A percentile compares a stretch with the other conserved stretches of the same genome.
These are phyloP conservation scores for Tinamus guttatus DNA, from an alignment of 2,113 vertebrate species.

Conservation along the genomic window DNA sequence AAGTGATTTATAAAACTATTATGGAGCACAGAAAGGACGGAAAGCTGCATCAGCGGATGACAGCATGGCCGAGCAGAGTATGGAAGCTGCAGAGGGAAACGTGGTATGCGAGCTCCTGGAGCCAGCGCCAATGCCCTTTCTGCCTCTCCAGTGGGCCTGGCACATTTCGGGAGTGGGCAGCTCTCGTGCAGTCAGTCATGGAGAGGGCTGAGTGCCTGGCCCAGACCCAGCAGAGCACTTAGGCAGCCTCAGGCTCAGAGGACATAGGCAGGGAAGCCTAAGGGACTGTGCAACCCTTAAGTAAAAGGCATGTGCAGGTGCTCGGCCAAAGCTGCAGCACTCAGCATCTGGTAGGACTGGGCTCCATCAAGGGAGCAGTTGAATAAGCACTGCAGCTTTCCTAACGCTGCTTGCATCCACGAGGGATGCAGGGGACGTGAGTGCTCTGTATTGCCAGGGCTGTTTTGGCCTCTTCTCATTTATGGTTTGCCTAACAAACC, in stretches of 20 bases:
- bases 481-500: background rate
- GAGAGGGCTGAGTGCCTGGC: rapidly evolving
- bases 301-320: rapidly evolving
- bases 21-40: background rate
- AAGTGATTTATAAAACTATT: constrained; percentile 48
- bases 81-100: background rate
- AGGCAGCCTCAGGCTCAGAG: rapidly evolving
- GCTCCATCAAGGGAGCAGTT: background rate
- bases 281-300: background rate
- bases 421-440: background rate
- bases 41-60: background rate
- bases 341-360: background rate
- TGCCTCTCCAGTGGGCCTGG: background rate
- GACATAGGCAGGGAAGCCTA: rapidly evolving
- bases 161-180: background rate
- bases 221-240: rapidly evolving
- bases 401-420: background rate
- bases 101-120: background rate
- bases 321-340: background rate
- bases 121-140: rapidly evolving
- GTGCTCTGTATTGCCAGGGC: background rate
- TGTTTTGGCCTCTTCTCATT: background rate
- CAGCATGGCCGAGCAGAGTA: constrained; percentile 24
- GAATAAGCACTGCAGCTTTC: background rate
- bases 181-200: background rate